Conservation (phyloP, 2,888 invertebrate species). For the Eupithecia subfuscata region DNA sequence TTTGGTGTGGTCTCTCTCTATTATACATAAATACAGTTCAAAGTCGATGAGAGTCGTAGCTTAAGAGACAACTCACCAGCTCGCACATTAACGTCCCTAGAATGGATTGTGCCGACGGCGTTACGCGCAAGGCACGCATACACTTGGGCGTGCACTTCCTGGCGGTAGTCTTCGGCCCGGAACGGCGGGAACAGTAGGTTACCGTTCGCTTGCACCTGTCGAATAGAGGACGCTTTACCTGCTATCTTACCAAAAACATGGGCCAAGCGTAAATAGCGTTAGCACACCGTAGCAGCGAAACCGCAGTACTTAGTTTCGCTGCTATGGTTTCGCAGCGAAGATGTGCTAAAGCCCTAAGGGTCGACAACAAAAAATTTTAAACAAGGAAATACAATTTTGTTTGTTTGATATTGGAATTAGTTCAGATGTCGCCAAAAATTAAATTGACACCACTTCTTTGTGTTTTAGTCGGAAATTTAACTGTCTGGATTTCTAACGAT, state of each 20-base stretch:
- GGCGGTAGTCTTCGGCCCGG: conserved; percentile 95
- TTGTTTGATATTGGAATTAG: neutral
- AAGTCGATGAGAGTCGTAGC: neutral
- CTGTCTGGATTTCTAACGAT: neutral
- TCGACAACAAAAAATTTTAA: neutral
- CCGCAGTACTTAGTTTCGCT: too few relatives aligned
- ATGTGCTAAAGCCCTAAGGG: neutral
- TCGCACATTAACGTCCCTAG: conserved; percentile 96
- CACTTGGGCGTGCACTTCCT: conserved; percentile 97
- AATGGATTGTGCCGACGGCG: conserved; percentile 94
- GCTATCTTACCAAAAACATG: neutral
- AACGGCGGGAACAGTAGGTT: conserved; percentile 97
- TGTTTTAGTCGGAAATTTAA: neutral
- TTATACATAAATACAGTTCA: neutral
- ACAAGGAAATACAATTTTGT: neutral
- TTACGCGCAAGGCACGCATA: conserved; percentile 96
- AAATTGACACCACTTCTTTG: too few relatives aligned
- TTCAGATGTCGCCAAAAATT: too few relatives aligned
- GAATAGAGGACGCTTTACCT: neutral
- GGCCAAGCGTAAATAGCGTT: too few relatives aligned
- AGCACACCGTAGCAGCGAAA: too few relatives aligned
- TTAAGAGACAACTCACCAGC: conserved; percentile 89
- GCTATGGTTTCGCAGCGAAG: too few relatives aligned
- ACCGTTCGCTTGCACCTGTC: conserved; percentile 91
- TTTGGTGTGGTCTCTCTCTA: neutral